Evolutionary conservation across 2,113 vertebrate genomes (phyloP).

Genomic region (Sclerurus mexicanus): DNA sequence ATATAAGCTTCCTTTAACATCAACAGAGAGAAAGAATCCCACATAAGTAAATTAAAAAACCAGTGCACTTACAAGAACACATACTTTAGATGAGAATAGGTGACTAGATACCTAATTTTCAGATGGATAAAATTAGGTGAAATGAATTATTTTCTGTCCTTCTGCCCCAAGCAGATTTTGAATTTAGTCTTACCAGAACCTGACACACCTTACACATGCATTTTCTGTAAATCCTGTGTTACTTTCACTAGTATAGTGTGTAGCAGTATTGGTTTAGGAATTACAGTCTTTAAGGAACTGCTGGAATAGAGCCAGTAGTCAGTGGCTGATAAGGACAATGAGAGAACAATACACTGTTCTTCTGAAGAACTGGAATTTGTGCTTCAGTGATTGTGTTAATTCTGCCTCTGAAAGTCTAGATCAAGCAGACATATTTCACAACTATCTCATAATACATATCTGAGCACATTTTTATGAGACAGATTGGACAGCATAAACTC

Average conservation of each 20-base stretch:
- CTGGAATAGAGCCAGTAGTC: neutral
- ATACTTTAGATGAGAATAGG: neutral
- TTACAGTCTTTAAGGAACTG: neutral
- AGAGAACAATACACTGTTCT: neutral
- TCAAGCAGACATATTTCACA: neutral
- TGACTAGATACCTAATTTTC: neutral
- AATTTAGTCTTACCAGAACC: neutral
- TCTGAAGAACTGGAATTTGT: neutral
- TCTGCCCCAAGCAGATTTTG: neutral
- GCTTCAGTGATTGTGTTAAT: neutral
- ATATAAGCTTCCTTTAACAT: neutral
- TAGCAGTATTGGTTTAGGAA: neutral
- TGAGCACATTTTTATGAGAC: neutral
- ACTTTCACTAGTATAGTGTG: neutral
- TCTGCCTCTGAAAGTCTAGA: neutral
- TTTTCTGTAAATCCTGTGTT: neutral
- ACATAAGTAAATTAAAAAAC: neutral
- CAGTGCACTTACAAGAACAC: neutral
- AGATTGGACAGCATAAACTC: neutral
- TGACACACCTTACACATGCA: neutral
- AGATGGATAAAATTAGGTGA: neutral
- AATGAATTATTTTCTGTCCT: neutral
- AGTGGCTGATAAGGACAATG: neutral
- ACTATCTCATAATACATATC: neutral
- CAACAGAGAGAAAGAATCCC: neutral